phyloP scores from a whole-genome alignment of 2,797 vertebrate species.

The Australoheros facetus region DNA sequence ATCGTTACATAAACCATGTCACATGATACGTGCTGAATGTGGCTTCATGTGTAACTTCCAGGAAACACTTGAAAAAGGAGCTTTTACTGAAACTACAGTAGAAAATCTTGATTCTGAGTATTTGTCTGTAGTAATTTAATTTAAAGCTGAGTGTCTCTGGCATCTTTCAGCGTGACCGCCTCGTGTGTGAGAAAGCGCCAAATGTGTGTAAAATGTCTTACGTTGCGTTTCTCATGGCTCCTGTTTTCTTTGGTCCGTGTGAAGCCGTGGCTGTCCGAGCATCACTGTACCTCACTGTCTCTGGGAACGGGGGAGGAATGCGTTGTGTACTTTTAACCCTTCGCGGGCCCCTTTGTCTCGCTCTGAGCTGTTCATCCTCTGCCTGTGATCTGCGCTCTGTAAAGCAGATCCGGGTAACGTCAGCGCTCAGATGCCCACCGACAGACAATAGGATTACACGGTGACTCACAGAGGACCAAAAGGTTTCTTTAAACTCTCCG shows the following conservation, averaged over 20 bases:
- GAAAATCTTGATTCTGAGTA: not conserved
- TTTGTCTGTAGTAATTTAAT: too few relatives aligned
- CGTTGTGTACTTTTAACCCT: slow-evolving; percentile 65
- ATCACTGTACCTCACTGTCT: slow-evolving; percentile 20
- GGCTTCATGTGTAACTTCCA: not conserved
- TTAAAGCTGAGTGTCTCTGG: not conserved
- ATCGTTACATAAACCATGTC: not conserved
- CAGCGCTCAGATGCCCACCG: not conserved
- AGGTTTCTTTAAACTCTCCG: slow-evolving; percentile 35
- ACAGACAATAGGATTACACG: slow-evolving; percentile 47
- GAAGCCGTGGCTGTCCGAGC: slow-evolving; percentile 6
- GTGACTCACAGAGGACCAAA: slow-evolving; percentile 36
- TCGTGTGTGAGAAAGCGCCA: not conserved
- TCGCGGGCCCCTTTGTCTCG: slow-evolving; percentile 47
- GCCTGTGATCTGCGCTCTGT: slow-evolving; percentile 54
- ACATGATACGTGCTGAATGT: not conserved
- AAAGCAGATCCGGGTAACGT: slow-evolving; percentile 55
- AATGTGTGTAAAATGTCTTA: not conserved
- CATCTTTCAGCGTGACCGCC: not conserved
- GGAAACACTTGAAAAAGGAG: not conserved
- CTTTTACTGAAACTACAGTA: not conserved
- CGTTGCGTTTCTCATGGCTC: not conserved
- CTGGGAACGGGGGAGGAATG: slow-evolving; percentile 54
- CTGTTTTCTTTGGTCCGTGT: slow-evolving; percentile 44
- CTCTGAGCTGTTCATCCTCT: slow-evolving; percentile 49